Percentiles rank a stretch among this genome's conserved stretches.
Evolutionary conservation across 2,888 invertebrate genomes (phyloP).

Genomic region (Hybos culiciformis): DNA sequence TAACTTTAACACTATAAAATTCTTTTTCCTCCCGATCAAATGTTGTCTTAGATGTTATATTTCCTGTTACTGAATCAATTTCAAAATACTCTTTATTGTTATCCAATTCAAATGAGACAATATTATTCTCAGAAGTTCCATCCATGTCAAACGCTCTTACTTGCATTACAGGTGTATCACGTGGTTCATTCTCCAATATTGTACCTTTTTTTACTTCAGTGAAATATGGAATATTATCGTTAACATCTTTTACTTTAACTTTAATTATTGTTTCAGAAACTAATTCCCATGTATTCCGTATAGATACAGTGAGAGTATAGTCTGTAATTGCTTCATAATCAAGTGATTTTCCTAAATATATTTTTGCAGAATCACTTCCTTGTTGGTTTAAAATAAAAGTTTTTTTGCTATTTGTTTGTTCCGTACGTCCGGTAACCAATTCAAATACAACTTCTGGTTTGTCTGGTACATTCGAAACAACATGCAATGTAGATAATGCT

Average conservation of each 20-base stretch:
- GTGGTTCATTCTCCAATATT: conserved; percentile 71
- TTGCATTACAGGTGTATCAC: conserved; percentile 76
- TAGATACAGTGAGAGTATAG: conserved; percentile 70
- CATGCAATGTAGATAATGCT: conserved; percentile 55
- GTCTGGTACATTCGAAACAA: conserved; percentile 65
- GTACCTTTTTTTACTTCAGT: conserved; percentile 68
- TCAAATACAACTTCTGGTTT: conserved; percentile 64
- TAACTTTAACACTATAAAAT: conserved; percentile 79
- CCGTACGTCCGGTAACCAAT: conserved; percentile 66
- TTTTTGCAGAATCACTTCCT: conserved; percentile 55
- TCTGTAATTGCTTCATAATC: conserved; percentile 77
- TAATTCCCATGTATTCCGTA: conserved; percentile 65
- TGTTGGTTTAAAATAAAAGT: conserved; percentile 56
- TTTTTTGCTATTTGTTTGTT: conserved; percentile 71
- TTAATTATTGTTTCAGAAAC: conserved; percentile 66
- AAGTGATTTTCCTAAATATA: conserved; percentile 60
- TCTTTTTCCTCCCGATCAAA: conserved; percentile 80
- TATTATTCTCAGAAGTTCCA: conserved; percentile 68
- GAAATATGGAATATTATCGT: conserved; percentile 81
- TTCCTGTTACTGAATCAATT: conserved; percentile 74
- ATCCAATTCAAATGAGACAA: conserved; percentile 62
- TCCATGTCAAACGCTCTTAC: conserved; percentile 74
- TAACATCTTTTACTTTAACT: conserved; percentile 72
- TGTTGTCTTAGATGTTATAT: conserved; percentile 63
- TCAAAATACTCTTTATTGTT: conserved; percentile 59